Conservation (phyloP, 2,113 vertebrate genomes). For the Marcusenius ussheri region DNA sequence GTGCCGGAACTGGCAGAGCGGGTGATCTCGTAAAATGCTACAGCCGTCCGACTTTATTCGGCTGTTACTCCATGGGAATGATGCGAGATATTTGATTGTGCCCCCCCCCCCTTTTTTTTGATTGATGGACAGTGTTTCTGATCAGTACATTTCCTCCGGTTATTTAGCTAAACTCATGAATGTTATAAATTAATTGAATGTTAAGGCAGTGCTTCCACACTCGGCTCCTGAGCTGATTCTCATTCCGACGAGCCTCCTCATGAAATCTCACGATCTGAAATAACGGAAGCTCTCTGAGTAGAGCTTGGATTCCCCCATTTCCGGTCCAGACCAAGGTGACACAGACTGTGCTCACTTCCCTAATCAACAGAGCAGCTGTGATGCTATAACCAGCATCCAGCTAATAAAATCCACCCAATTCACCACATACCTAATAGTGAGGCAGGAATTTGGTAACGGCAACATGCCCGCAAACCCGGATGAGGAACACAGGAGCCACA, state of each 20-base stretch:
- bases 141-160: not conserved
- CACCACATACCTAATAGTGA: not conserved
- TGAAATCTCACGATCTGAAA: not conserved
- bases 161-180: not conserved
- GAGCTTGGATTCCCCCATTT: not conserved
- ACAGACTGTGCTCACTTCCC: not conserved
- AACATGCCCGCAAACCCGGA: not conserved
- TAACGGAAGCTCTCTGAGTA: not conserved
- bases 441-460: not conserved
- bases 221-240: not conserved
- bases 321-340: not conserved
- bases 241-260: not conserved
- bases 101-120: not conserved
- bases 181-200: too few species aligned
- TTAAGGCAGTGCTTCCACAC: not conserved
- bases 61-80: not conserved
- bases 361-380: not conserved
- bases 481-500: not conserved
- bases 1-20: not conserved
- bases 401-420: too few species aligned
- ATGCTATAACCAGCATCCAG: not conserved
- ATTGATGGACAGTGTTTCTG: not conserved
- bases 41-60: not conserved
- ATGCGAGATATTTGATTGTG: not conserved
- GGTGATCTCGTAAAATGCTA: not conserved